phyloP scores from a whole-genome alignment of 2,113 vertebrate genomes.

The Hyperoodon ampullatus region DNA sequence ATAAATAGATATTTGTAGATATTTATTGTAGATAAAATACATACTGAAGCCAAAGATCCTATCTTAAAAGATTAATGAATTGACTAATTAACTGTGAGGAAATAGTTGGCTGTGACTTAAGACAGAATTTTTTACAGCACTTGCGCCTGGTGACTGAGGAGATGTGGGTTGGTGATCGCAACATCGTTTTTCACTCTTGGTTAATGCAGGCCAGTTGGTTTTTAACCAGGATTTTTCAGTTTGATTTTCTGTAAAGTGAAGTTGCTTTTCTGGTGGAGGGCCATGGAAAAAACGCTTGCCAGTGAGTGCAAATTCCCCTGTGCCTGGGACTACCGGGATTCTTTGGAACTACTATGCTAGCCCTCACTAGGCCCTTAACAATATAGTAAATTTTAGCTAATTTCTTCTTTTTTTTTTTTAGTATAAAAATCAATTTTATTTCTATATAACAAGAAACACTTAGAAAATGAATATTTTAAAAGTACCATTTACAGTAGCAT shows the following conservation, averaged over 20 bases:
- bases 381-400: background rate
- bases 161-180: background rate
- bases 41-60: background rate
- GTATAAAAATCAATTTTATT: too few species aligned
- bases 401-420: background rate
- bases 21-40: background rate
- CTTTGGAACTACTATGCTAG: background rate
- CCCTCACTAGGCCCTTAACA: background rate
- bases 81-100: background rate
- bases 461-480: too few species aligned
- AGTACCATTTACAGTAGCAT: too few species aligned
- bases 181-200: background rate
- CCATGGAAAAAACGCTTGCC: background rate
- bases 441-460: too few species aligned
- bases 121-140: background rate
- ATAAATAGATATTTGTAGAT: background rate
- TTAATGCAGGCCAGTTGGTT: background rate
- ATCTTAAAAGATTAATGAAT: background rate
- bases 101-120: background rate
- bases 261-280: background rate
- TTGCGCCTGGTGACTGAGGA: background rate
- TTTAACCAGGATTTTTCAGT: background rate
- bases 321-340: rapidly evolving
- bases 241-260: background rate
- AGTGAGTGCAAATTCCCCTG: background rate